These are phyloP conservation scores for Pelobates cultripes DNA, from an alignment of 2,797 vertebrate species.

Conservation along the genomic window DNA sequence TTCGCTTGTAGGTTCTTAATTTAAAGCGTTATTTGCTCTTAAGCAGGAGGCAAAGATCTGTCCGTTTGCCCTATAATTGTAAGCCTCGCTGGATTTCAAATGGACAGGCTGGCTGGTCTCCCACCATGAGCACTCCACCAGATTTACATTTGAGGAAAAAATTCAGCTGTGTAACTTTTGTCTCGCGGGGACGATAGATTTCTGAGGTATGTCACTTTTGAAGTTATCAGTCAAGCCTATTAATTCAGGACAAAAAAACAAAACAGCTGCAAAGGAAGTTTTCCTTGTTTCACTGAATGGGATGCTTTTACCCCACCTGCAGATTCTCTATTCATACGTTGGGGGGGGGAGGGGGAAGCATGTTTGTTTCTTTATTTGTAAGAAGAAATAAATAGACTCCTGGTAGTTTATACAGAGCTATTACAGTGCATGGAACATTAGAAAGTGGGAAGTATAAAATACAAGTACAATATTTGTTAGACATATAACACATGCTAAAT, in stretches of 20 bases:
- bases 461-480: no score
- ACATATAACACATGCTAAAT: no score
- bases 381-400: no score
- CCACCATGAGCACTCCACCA: not conserved
- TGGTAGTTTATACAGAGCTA: no score
- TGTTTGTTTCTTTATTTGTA: no score
- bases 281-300: no score
- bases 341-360: no score
- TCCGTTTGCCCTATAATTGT: not conserved
- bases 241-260: not conserved
- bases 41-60: not conserved
- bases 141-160: not conserved
- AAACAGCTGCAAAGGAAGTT: not conserved
- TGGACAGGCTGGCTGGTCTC: not conserved
- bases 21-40: not conserved
- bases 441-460: no score
- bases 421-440: no score
- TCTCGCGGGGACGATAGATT: not conserved
- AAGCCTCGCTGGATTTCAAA: not conserved
- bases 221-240: not conserved
- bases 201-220: conserved; percentile 8
- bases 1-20: not conserved
- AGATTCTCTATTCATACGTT: not conserved
- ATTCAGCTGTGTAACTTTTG: conserved; percentile 7
- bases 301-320: not conserved